A percentile compares a stretch with the other conserved stretches of the same genome.
phyloP scores from a whole-genome alignment of 1,140 invertebrate species.

The Caenorhabditis tropicalis region DNA sequence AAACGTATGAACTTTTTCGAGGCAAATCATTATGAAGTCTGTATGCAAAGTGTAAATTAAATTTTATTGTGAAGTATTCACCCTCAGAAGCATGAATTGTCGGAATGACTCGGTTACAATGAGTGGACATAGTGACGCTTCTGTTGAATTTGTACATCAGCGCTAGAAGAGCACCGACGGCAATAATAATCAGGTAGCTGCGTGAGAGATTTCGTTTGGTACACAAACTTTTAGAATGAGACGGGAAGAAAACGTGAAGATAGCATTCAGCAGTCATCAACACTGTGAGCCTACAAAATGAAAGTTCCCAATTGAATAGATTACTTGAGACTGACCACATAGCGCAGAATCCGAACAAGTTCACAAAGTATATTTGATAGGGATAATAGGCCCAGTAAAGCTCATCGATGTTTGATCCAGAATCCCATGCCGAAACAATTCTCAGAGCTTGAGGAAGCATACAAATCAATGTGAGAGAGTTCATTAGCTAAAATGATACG shows the following conservation, averaged over 20 bases:
- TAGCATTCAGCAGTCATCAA: conserved; percentile 68
- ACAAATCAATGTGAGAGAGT: conserved; percentile 64
- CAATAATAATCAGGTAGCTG: conserved; percentile 61
- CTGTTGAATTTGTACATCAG: conserved; percentile 68
- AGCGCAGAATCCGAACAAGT: conserved; percentile 65
- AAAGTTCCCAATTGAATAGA: neutral
- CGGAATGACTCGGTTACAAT: conserved; percentile 56
- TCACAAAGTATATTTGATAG: conserved; percentile 63
- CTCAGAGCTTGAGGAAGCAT: conserved; percentile 66
- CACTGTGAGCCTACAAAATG: conserved; percentile 63
- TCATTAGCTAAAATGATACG: conserved; percentile 60
- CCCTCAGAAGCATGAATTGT: conserved; percentile 59
- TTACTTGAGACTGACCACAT: conserved; percentile 60
- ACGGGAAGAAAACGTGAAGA: conserved; percentile 65
- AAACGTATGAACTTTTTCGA: conserved; percentile 63
- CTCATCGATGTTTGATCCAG: conserved; percentile 51
- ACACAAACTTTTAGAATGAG: conserved; percentile 63
- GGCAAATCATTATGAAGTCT: conserved; percentile 57
- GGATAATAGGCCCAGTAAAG: conserved; percentile 66
- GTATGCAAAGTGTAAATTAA: conserved; percentile 41
- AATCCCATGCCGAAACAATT: conserved; percentile 59
- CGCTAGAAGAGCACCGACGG: conserved; percentile 58
- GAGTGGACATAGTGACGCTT: conserved; percentile 45
- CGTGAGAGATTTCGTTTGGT: conserved; percentile 63
- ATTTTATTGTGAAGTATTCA: neutral